Evolutionary conservation across 2,888 invertebrate genomes (phyloP).

Genomic region (Acanthosepion esculentum): DNA sequence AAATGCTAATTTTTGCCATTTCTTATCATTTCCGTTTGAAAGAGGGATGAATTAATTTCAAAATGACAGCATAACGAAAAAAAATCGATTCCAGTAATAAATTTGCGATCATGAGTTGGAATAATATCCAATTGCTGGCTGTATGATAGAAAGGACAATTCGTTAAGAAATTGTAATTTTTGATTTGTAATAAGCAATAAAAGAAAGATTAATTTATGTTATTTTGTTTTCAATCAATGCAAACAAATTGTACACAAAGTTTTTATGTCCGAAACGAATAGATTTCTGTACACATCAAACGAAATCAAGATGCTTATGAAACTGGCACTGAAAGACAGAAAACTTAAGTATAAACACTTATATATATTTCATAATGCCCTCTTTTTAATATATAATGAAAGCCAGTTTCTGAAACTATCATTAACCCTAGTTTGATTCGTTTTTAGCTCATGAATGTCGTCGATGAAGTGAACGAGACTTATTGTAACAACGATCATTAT

Average conservation of each 20-base stretch:
- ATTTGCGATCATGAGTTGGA: not conserved
- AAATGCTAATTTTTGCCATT: not conserved
- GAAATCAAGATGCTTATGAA: no score
- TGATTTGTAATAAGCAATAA: not conserved
- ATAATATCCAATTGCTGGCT: not conserved
- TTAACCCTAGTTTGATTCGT: no score
- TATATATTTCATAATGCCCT: no score
- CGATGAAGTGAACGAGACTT: no score
- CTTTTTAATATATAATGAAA: no score
- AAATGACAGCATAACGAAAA: not conserved
- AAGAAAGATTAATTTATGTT: not conserved
- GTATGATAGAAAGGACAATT: not conserved
- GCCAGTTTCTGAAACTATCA: no score
- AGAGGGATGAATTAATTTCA: not conserved
- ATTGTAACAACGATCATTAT: no score
- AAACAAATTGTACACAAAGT: not conserved
- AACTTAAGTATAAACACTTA: no score
- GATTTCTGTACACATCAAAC: not conserved
- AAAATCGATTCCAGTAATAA: not conserved
- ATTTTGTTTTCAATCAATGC: not conserved
- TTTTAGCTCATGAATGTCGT: no score
- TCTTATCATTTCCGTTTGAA: not conserved
- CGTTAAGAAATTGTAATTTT: not conserved
- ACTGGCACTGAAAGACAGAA: no score
- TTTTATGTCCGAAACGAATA: not conserved